Evolutionary conservation across 2,797 vertebrate genomes (phyloP).

Genomic region (Synanceia verrucosa): DNA sequence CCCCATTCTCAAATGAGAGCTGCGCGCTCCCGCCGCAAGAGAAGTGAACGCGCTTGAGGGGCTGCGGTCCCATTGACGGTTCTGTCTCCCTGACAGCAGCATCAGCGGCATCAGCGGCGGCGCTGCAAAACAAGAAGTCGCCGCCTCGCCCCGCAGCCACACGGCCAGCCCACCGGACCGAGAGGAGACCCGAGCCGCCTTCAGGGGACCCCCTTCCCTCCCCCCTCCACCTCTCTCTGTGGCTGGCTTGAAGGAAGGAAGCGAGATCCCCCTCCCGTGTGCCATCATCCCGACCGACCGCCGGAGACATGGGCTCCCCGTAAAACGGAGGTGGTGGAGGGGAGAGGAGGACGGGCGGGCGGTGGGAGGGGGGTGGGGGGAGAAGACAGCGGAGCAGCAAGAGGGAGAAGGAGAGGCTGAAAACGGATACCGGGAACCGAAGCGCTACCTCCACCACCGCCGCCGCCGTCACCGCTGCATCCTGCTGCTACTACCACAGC

Average conservation of each 20-base stretch:
- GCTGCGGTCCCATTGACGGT: conserved; percentile 90
- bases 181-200: conserved; percentile 54
- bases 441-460: conserved; percentile 68
- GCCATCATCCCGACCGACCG: conserved; percentile 65
- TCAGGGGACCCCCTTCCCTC: conserved; percentile 32
- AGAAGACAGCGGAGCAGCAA: conserved; percentile 69
- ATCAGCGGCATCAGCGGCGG: conserved; percentile 66
- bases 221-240: conserved; percentile 14
- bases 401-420: conserved; percentile 65
- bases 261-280: conserved; percentile 56
- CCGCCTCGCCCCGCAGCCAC: conserved; percentile 72
- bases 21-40: conserved; percentile 78
- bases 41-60: conserved; percentile 83
- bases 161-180: conserved; percentile 56
- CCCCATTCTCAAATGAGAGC: conserved; percentile 87
- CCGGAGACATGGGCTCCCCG: conserved; percentile 86
- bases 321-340: conserved; percentile 80
- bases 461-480: conserved; percentile 26
- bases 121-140: conserved; percentile 64
- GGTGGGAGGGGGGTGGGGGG: conserved; percentile 77
- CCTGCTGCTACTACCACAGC: conserved; percentile 47
- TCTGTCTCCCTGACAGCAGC: conserved; percentile 87
- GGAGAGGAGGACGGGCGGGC: conserved; percentile 76
- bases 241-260: conserved; percentile 63
- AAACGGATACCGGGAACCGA: conserved; percentile 81